Percentiles rank a stretch among this genome's conserved stretches.
Evolutionary conservation across 2,113 vertebrate genomes (phyloP).

Genomic region (Crypturellus undulatus): DNA sequence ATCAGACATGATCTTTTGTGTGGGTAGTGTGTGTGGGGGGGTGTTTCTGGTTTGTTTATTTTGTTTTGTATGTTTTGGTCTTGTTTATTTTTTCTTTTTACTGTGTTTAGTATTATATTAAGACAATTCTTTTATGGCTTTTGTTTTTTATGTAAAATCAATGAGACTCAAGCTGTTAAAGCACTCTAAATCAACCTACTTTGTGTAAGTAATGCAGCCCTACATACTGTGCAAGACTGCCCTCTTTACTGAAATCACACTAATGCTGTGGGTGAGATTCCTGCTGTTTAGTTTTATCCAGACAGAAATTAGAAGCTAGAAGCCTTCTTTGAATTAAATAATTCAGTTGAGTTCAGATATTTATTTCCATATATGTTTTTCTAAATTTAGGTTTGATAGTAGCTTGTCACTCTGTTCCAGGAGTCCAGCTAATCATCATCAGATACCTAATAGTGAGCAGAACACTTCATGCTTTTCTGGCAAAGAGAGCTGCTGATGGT

Average conservation of each 20-base stretch:
- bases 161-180: not conserved
- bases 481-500: not conserved
- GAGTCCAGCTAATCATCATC: constrained; percentile 7
- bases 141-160: not conserved
- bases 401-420: constrained; percentile 22
- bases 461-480: not conserved
- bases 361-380: constrained; percentile 24
- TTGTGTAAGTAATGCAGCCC: not conserved
- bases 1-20: too few relatives aligned
- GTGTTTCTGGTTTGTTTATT: not conserved
- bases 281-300: not conserved
- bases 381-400: constrained; percentile 27
- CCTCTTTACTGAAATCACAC: not conserved
- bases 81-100: not conserved
- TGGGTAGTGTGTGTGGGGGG: not conserved
- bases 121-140: not conserved
- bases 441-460: constrained; percentile 1
- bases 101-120: not conserved
- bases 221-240: not conserved
- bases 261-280: not conserved
- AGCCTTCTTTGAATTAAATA: not conserved
- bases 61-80: not conserved
- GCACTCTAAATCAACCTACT: not conserved
- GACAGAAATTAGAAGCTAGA: not conserved
- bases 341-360: constrained; percentile 5